Base-by-base conservation (phyloP, 2,888 invertebrate genomes). In the Oscheius myriophilus region DNA sequence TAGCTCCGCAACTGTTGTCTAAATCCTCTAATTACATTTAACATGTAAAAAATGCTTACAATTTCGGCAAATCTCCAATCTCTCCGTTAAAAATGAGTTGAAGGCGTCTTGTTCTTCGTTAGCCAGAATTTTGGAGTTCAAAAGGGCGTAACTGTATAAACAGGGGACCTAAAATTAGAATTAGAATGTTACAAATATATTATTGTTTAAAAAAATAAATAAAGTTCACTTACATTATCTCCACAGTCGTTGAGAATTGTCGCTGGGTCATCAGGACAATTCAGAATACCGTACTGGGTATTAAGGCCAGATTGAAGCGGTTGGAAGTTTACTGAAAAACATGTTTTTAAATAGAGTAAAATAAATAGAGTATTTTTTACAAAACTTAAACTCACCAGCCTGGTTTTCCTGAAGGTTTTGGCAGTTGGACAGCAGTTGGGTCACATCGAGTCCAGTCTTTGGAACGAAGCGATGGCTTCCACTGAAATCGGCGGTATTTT, bases 1-100 rank as follows among this genome's bases (percentile, higher is more conserved):
- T 86, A 2, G 85, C 84, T 18, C 85, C 86, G 63, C 86, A 86
- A 59, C 80, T 81, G 72, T 86, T 85, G 75, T 83, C 84, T 84
- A 73, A 63, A 82, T 18, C 11, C 11, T n/a, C 0, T 26, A 25
- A 54, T 33, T 42, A 41, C 18, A 11, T 3, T 57, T 9, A 14
- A n/a, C 0, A 41, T 16, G 14, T 26, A 25, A n/a, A 71, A 64
- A 71, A 49, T 18, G 18, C 2, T n/a, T 43, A 84, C 84, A 84
- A 62, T 82, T 81, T 41, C 77, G 55, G n/a, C 76, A 77, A 3
- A 75, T 77, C 26, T 79, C 67, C n/a, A 66, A 41, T 65, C 84
- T 67, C 18, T 81, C 80, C 0, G 68, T 69, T 2, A 71, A 49
- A 75, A 81, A 85, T 23, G 71, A 63, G 54, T 81, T 83, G 76